A percentile compares a stretch with the other conserved stretches of the same genome.
phyloP scores from a whole-genome alignment of 2,888 invertebrate genomes.

The Calameuta idolon region DNA sequence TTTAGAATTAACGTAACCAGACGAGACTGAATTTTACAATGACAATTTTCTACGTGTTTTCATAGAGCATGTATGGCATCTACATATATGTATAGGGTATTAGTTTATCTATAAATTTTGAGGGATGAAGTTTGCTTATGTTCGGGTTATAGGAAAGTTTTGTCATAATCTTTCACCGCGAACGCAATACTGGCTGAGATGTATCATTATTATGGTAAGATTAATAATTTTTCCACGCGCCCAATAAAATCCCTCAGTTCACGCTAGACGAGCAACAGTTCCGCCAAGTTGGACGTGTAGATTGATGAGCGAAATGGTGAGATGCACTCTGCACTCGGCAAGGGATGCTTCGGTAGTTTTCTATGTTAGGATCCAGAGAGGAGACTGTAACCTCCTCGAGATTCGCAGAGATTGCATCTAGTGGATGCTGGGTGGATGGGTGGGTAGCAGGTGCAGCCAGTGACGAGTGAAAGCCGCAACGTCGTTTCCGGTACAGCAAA shows the following conservation, averaged over 20 bases:
- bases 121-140: background rate
- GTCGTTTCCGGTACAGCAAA: slow-evolving; percentile 19
- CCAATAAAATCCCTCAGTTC: background rate
- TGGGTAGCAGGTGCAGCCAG: slow-evolving; percentile 27
- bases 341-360: slow-evolving; percentile 4
- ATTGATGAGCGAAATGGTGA: slow-evolving; percentile 5
- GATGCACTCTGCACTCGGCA: background rate
- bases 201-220: background rate
- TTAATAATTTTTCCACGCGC: background rate
- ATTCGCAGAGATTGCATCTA: background rate
- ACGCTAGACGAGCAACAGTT: background rate
- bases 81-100: background rate
- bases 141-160: background rate
- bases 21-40: background rate
- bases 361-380: background rate
- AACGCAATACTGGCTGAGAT: background rate
- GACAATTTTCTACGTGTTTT: background rate
- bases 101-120: background rate
- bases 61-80: background rate
- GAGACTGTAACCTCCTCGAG: background rate
- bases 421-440: background rate
- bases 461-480: slow-evolving; percentile 29
- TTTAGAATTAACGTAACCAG: background rate
- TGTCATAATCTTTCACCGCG: background rate
- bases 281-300: background rate